phyloP scores from a whole-genome alignment of 2,888 invertebrate genomes.

The Alloplasta piceator region DNA sequence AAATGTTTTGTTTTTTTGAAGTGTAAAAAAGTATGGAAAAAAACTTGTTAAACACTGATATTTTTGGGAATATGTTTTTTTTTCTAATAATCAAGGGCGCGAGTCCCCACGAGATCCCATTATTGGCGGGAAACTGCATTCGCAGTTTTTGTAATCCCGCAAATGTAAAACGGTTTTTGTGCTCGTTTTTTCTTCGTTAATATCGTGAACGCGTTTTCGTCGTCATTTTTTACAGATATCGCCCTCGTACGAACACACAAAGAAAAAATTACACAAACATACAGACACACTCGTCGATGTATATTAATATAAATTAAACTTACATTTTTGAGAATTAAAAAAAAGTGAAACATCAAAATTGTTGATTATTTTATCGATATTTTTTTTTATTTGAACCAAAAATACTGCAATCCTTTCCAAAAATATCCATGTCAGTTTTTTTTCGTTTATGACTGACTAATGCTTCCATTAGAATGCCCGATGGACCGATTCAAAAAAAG shows the following conservation, averaged over 20 bases:
- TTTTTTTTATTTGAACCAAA: constrained; percentile 7
- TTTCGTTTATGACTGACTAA: too few relatives aligned
- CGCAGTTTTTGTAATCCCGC: constrained; percentile 49
- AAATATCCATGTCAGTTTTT: not conserved
- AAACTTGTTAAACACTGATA: constrained; percentile 61
- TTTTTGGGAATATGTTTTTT: constrained; percentile 72
- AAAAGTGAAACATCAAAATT: constrained; percentile 25
- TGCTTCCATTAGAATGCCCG: too few relatives aligned
- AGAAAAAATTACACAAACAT: constrained; percentile 30
- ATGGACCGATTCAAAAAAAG: too few relatives aligned
- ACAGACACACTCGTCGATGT: constrained; percentile 77
- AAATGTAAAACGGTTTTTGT: constrained; percentile 43
- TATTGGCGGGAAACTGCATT: constrained; percentile 19
- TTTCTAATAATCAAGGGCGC: constrained; percentile 71
- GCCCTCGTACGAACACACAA: constrained; percentile 56
- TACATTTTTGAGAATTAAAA: constrained; percentile 81
- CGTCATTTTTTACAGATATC: constrained; percentile 58
- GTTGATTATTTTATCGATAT: constrained; percentile 46
- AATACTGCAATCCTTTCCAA: not conserved
- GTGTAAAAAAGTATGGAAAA: constrained; percentile 64
- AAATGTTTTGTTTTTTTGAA: constrained; percentile 58
- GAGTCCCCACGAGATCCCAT: constrained; percentile 55
- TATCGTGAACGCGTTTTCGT: constrained; percentile 40
- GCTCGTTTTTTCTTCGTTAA: constrained; percentile 40
- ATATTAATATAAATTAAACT: constrained; percentile 81